phyloP scores from a whole-genome alignment of 2,113 vertebrate genomes.

The Psephotus haematonotus region DNA sequence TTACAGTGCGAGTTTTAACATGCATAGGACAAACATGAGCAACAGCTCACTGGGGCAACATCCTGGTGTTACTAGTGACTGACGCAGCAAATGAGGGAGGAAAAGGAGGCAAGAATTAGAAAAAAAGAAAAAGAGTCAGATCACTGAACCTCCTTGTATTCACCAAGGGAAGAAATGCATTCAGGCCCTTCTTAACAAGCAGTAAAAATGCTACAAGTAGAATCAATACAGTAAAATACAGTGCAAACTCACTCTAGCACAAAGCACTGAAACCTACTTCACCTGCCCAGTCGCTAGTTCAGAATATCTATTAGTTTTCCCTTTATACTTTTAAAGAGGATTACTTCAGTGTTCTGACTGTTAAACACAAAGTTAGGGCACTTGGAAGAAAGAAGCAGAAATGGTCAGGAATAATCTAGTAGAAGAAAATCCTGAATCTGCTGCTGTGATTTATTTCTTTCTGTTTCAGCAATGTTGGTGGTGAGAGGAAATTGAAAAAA shows the following conservation, averaged over 20 bases:
- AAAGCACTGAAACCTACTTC: background rate
- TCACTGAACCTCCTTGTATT: background rate
- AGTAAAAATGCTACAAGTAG: background rate
- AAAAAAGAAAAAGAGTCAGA: background rate
- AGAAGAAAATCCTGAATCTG: background rate
- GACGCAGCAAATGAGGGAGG: background rate
- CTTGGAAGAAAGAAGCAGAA: background rate
- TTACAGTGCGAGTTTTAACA: background rate
- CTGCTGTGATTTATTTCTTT: background rate
- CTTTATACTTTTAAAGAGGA: background rate
- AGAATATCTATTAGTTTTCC: background rate
- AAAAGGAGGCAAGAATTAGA: background rate
- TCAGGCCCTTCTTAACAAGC: background rate
- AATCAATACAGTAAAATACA: background rate
- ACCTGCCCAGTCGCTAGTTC: background rate
- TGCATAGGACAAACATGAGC: background rate
- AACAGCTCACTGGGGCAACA: background rate
- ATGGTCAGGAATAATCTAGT: background rate
- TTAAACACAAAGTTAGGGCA: background rate
- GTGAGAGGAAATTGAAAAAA: background rate
- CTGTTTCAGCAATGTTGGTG: background rate
- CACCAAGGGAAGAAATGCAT: background rate
- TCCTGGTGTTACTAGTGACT: background rate
- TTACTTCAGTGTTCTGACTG: background rate
- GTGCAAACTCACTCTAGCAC: background rate